These are phyloP conservation scores for Xestia sexstrigata DNA, from an alignment of 2,888 invertebrate species.

Conservation along the genomic window DNA sequence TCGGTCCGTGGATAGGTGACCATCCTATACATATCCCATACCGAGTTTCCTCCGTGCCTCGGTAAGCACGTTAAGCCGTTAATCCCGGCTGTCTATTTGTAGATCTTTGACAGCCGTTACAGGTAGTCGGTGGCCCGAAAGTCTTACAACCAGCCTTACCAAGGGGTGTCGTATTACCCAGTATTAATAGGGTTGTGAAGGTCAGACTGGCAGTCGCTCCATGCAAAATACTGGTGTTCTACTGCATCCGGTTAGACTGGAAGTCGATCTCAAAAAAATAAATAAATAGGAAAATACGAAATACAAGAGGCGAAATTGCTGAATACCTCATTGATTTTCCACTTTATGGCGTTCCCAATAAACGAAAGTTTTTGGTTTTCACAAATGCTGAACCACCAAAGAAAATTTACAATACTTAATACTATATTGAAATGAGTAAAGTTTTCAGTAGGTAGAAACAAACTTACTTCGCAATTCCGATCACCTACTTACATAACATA, in stretches of 20 bases:
- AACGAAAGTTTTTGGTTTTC: background rate
- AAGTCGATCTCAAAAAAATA: too few relatives aligned
- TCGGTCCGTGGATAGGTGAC: background rate
- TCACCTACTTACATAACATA: background rate
- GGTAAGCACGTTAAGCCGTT: background rate
- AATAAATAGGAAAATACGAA: too few relatives aligned
- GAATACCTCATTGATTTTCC: background rate
- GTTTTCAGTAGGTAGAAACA: background rate
- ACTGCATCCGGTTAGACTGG: background rate
- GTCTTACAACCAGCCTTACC: background rate
- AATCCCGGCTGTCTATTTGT: background rate
- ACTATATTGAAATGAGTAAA: background rate
- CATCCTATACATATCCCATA: background rate
- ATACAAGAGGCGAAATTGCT: too few relatives aligned
- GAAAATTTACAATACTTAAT: background rate
- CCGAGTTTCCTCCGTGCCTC: background rate
- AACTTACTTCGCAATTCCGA: background rate
- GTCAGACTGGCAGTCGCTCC: background rate
- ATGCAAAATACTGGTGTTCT: background rate
- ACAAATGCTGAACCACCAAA: background rate
- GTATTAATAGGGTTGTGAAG: background rate
- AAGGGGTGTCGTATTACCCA: background rate
- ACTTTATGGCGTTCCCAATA: background rate
- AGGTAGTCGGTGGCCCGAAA: background rate
- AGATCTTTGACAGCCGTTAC: background rate